Evolutionary conservation across 2,888 invertebrate species (phyloP).

Genomic region (Sialis lutaria): DNA sequence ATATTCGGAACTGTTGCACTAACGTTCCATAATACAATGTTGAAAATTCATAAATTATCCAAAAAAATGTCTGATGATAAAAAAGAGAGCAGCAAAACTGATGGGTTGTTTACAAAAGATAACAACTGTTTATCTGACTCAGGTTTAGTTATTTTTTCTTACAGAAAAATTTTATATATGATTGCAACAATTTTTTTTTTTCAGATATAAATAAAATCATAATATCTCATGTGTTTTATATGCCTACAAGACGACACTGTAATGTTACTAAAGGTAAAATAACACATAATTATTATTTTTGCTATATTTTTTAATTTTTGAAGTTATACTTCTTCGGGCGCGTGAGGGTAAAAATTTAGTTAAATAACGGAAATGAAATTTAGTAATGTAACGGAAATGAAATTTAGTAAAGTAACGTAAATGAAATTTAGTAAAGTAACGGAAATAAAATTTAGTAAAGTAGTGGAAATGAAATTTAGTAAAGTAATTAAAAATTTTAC

Average conservation of each 20-base stretch:
- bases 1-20: conserved; percentile 82
- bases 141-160: not conserved
- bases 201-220: not conserved
- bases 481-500: too few species aligned
- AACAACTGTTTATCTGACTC: too few species aligned
- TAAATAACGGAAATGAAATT: too few species aligned
- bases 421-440: too few species aligned
- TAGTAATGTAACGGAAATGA: too few species aligned
- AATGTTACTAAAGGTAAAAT: not conserved
- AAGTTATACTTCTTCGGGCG: too few species aligned
- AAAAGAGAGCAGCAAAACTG: not conserved
- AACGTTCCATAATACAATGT: conserved; percentile 71
- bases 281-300: too few species aligned
- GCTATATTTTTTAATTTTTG: too few species aligned
- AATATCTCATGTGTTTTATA: not conserved
- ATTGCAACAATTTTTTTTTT: not conserved
- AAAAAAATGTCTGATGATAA: not conserved
- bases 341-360: too few species aligned
- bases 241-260: not conserved
- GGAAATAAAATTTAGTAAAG: too few species aligned
- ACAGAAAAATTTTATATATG: not conserved
- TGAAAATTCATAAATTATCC: conserved; percentile 58
- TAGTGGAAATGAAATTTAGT: too few species aligned
- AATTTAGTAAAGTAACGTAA: too few species aligned
- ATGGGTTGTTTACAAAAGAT: not conserved